phyloP scores from a whole-genome alignment of 2,888 invertebrate species.

The Endotricha flammealis region DNA sequence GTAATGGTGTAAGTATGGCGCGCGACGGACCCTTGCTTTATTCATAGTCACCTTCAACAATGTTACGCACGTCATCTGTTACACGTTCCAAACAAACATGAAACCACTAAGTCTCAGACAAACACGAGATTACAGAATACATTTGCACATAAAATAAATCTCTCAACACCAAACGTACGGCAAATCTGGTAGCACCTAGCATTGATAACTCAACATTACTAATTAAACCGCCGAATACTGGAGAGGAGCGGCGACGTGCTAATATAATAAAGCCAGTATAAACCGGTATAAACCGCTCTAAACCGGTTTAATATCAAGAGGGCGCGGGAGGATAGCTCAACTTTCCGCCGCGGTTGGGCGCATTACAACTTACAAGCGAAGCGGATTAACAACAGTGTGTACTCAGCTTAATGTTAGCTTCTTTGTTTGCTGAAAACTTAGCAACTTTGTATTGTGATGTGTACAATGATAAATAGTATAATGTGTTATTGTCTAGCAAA shows the following conservation, averaged over 20 bases:
- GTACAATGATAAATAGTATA: background rate
- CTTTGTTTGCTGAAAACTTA: slow-evolving; percentile 45
- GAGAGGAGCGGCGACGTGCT: slow-evolving; percentile 56
- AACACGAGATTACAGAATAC: too few relatives aligned
- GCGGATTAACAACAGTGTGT: slow-evolving; percentile 54
- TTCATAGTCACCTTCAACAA: too few relatives aligned
- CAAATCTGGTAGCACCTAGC: slow-evolving; percentile 33
- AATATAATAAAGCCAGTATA: slow-evolving; percentile 72
- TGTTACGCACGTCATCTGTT: too few relatives aligned
- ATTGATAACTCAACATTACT: slow-evolving; percentile 42
- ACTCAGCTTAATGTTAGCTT: slow-evolving; percentile 53
- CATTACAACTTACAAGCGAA: slow-evolving; percentile 59
- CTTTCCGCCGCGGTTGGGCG: slow-evolving; percentile 56
- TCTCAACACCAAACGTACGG: slow-evolving; percentile 12
- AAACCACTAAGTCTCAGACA: too few relatives aligned
- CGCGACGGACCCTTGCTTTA: too few relatives aligned
- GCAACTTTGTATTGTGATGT: slow-evolving; percentile 19
- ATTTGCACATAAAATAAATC: slow-evolving; percentile 13
- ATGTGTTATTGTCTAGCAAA: too few relatives aligned
- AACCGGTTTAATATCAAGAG: slow-evolving; percentile 70
- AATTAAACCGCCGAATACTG: slow-evolving; percentile 60
- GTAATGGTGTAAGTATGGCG: too few relatives aligned
- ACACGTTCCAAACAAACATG: too few relatives aligned
- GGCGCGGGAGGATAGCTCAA: slow-evolving; percentile 45
- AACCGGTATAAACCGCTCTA: slow-evolving; percentile 66